These are phyloP conservation scores for Camponotus floridanus DNA, from an alignment of 1,140 invertebrate species.

Conservation along the genomic window DNA sequence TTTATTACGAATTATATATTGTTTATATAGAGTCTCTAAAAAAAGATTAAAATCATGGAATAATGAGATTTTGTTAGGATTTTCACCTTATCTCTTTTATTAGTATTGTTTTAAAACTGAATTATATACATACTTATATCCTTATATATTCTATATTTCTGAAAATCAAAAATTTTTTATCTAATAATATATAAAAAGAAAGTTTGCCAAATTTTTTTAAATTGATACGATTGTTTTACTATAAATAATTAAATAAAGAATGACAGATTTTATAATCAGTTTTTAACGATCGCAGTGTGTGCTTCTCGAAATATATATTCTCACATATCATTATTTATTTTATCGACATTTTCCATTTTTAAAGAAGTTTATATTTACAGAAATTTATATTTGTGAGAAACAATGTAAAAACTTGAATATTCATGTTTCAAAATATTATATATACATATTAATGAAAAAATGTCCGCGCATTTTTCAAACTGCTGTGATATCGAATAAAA, in stretches of 20 bases:
- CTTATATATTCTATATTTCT: background rate
- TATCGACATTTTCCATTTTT: constrained; percentile 4
- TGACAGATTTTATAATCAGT: background rate
- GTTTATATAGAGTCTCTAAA: no score
- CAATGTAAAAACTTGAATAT: constrained; percentile 26
- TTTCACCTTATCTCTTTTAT: constrained; percentile 16
- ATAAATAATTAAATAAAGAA: background rate
- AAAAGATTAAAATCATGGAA: constrained; percentile 20
- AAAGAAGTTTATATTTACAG: constrained; percentile 8
- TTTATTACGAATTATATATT: no score
- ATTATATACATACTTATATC: background rate
- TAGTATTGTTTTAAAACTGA: background rate
- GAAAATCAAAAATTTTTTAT: background rate
- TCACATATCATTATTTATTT: constrained; percentile 23
- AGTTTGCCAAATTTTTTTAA: background rate
- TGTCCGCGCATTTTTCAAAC: background rate
- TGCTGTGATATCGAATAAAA: background rate
- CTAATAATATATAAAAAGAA: background rate
- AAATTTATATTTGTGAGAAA: constrained; percentile 26
- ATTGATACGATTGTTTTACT: background rate
- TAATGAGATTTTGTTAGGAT: background rate
- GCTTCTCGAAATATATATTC: background rate
- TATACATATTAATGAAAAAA: constrained; percentile 28
- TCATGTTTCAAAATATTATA: constrained; percentile 19
- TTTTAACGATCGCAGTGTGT: background rate